Conservation (phyloP, 2,888 invertebrate genomes). For the Eupithecia subfuscata region DNA sequence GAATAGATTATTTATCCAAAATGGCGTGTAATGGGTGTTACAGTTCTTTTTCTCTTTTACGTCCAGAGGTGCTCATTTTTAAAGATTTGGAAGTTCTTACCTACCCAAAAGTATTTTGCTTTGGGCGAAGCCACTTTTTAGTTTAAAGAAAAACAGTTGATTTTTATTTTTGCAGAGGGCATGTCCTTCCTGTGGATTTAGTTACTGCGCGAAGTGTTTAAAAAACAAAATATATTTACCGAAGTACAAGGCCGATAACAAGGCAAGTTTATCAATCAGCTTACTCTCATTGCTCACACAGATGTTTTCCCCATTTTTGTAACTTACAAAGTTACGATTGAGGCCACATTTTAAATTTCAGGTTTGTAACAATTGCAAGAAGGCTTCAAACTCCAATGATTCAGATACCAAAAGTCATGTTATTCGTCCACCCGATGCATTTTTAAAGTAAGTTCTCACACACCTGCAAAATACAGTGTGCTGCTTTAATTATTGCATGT, state of each 20-base stretch:
- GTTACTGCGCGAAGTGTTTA: slow-evolving; percentile 92
- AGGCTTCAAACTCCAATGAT: slow-evolving; percentile 42
- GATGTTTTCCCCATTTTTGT: background rate
- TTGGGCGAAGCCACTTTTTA: background rate
- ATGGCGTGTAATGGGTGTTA: slow-evolving; percentile 91
- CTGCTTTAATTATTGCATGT: background rate
- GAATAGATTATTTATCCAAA: slow-evolving; percentile 12
- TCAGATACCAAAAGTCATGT: slow-evolving; percentile 41
- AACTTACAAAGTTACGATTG: background rate
- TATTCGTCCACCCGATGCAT: slow-evolving; percentile 84
- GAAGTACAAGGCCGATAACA: slow-evolving; percentile 85
- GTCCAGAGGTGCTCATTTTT: slow-evolving; percentile 85
- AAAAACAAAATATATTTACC: slow-evolving; percentile 88
- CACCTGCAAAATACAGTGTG: background rate
- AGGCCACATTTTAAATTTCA: slow-evolving; percentile 41
- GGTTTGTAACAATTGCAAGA: slow-evolving; percentile 75
- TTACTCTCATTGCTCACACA: background rate
- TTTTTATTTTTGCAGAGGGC: slow-evolving; percentile 86
- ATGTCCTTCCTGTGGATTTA: slow-evolving; percentile 92
- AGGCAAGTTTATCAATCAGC: slow-evolving; percentile 75
- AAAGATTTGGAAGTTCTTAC: background rate
- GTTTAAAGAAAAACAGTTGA: background rate
- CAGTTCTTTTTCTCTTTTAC: slow-evolving; percentile 87
- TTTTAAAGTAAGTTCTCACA: slow-evolving; percentile 77
- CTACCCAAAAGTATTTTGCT: background rate